Conservation (phyloP, 2,113 vertebrate genomes). For the Azemiops feae region DNA sequence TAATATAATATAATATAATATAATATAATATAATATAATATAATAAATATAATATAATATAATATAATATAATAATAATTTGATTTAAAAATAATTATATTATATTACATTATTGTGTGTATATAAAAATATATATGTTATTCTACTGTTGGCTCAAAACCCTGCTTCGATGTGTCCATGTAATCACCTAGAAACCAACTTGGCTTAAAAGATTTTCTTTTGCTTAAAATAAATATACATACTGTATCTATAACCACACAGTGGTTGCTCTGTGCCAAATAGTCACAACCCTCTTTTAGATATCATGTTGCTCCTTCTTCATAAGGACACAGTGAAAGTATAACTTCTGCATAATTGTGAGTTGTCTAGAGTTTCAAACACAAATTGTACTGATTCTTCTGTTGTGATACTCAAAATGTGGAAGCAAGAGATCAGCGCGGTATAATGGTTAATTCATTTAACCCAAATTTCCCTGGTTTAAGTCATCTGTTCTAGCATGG, state of each 20-base stretch:
- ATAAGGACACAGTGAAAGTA: background rate
- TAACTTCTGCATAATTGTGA: background rate
- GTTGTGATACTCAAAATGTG: background rate
- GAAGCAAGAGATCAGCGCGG: background rate
- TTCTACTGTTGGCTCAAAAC: background rate
- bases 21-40: background rate
- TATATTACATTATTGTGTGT: background rate
- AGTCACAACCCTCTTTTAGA: background rate
- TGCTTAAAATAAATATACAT: background rate
- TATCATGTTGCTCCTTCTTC: background rate
- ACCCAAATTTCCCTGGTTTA: background rate
- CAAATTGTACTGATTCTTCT: background rate
- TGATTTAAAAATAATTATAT: no score
- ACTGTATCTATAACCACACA: background rate
- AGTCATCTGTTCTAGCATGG: background rate
- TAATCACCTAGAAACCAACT: background rate
- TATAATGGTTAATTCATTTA: background rate
- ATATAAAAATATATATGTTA: background rate
- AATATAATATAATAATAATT: no score
- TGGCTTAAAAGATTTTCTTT: background rate
- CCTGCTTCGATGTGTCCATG: background rate
- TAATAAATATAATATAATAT: background rate
- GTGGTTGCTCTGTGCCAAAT: background rate
- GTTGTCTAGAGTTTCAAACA: background rate
- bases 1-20: no score